Evolutionary conservation across 2,888 invertebrate species (phyloP).

Genomic region (Sisyra nigra): DNA sequence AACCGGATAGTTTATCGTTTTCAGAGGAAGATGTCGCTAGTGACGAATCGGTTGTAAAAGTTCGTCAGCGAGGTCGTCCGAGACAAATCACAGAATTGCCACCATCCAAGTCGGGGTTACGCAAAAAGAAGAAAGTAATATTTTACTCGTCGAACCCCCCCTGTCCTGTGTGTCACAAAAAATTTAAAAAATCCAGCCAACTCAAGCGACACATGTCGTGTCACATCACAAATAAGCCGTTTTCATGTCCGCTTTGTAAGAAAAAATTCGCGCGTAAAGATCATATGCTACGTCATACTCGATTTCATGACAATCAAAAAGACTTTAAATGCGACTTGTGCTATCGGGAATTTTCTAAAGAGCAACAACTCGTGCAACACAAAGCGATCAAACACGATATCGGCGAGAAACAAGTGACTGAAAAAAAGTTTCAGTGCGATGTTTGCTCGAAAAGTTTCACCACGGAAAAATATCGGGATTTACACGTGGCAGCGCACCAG

Average conservation of each 20-base stretch:
- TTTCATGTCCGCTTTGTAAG: conserved; percentile 25
- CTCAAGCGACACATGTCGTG: conserved; percentile 30
- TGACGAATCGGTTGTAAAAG: neutral
- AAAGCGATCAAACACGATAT: conserved; percentile 27
- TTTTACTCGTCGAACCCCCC: conserved; percentile 5
- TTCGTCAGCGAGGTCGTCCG: conserved; percentile 2
- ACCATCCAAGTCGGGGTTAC: too few species aligned
- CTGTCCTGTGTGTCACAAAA: conserved; percentile 29
- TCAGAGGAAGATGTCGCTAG: neutral
- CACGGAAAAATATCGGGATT: conserved; percentile 34
- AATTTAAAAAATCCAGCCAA: conserved; percentile 30
- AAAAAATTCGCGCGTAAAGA: conserved; percentile 26
- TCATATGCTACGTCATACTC: conserved; percentile 24
- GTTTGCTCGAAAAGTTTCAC: conserved; percentile 30
- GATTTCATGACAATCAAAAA: conserved; percentile 19
- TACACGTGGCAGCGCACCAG: conserved; percentile 29
- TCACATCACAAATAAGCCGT: conserved; percentile 27
- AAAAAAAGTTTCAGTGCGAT: conserved; percentile 25
- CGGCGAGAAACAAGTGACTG: conserved; percentile 13
- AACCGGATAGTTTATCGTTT: neutral
- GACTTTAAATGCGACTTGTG: conserved; percentile 31
- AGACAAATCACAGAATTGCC: too few species aligned
- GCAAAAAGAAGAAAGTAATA: neutral
- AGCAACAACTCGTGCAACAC: conserved; percentile 32
- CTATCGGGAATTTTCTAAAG: conserved; percentile 29